phyloP scores from a whole-genome alignment of 2,797 vertebrate species.

The Botia kubotai region DNA sequence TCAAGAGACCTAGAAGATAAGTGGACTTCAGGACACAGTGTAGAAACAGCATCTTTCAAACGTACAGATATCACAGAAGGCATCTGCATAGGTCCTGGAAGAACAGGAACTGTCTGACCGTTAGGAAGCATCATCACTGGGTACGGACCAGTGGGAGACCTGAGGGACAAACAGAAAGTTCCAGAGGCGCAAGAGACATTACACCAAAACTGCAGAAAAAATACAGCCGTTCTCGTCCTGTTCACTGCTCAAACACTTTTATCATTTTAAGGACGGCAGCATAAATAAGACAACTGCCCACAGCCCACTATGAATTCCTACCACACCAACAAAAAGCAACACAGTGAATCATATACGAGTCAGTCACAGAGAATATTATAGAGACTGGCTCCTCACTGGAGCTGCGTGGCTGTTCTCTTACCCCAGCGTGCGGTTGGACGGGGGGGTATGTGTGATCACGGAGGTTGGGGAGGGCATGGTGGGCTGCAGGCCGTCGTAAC shows the following conservation, averaged over 20 bases:
- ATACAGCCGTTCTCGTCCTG: not conserved
- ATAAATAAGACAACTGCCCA: not conserved
- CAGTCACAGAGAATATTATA: slow-evolving; percentile 15
- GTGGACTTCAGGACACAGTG: not conserved
- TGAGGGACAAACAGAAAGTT: slow-evolving; percentile 60
- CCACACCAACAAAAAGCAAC: not conserved
- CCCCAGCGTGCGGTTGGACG: slow-evolving; percentile 94
- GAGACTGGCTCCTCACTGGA: not conserved
- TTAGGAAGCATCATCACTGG: slow-evolving; percentile 94
- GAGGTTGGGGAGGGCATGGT: slow-evolving; percentile 97
- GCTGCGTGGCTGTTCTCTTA: slow-evolving; percentile 68
- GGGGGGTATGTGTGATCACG: slow-evolving; percentile 96
- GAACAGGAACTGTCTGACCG: slow-evolving; percentile 90
- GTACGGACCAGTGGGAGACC: slow-evolving; percentile 91
- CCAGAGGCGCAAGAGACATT: not conserved
- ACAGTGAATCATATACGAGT: slow-evolving; percentile 26
- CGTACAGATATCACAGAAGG: slow-evolving; percentile 96
- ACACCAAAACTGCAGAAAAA: not conserved
- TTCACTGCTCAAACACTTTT: not conserved
- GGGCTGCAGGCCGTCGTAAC: slow-evolving; percentile 90
- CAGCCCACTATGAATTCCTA: not conserved
- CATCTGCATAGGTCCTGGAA: slow-evolving; percentile 92
- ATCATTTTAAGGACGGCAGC: not conserved
- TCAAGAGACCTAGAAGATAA: too few species aligned
- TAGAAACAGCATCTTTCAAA: not conserved